phyloP scores from a whole-genome alignment of 23 tunicate species.

The Aplidium turbinatum region DNA sequence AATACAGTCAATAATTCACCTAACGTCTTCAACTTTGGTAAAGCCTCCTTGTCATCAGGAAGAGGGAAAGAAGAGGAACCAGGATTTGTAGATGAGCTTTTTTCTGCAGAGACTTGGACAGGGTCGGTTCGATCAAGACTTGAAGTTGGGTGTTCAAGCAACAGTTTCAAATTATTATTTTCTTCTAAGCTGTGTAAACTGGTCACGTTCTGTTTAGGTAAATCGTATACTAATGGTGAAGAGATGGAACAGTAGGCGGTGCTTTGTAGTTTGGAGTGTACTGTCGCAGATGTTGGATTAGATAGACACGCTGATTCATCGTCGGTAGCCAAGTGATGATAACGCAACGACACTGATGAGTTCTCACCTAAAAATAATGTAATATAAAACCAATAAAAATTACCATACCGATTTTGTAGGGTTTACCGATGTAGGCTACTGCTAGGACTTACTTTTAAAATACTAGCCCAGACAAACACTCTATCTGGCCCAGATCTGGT shows the following conservation, averaged over 20 bases:
- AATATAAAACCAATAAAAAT: not conserved
- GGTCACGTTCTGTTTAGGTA: too few relatives aligned
- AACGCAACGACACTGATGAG: not conserved
- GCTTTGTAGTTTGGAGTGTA: not conserved
- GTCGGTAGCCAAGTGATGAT: not conserved
- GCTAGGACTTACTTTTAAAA: too few relatives aligned
- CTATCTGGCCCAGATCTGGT: too few relatives aligned
- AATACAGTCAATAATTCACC: constrained; percentile 31
- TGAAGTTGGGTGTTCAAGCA: not conserved
- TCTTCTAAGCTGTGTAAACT: too few relatives aligned
- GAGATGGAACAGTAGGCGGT: not conserved
- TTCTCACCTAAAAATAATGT: not conserved
- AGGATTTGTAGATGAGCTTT: too few relatives aligned
- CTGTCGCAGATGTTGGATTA: not conserved
- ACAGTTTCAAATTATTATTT: too few relatives aligned
- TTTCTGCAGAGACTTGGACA: too few relatives aligned
- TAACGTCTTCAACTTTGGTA: not conserved
- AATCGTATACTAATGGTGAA: not conserved
- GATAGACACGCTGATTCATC: not conserved
- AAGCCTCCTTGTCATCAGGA: not conserved
- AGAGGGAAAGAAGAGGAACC: not conserved
- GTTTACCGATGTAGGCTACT: too few relatives aligned
- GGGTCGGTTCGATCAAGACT: too few relatives aligned
- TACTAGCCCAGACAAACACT: too few relatives aligned
- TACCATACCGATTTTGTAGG: too few relatives aligned